Conservation (phyloP, 2,797 vertebrate genomes). For the Antrozous pallidus region DNA sequence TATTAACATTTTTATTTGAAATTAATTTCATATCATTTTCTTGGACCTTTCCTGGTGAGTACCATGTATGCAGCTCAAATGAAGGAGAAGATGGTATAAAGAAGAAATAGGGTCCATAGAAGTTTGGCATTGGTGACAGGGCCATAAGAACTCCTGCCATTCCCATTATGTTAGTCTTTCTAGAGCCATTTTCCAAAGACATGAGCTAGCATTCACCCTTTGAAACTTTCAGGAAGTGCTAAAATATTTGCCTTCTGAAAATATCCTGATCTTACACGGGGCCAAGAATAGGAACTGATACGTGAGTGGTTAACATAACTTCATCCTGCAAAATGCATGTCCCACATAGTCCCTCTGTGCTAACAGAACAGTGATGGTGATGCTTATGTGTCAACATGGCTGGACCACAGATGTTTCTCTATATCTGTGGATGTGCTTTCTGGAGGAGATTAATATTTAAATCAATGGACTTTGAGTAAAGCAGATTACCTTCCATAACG, state of each 20-base stretch:
- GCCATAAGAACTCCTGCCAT: neutral
- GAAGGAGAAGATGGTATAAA: neutral
- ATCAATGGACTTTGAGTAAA: neutral
- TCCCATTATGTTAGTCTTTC: neutral
- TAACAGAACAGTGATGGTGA: neutral
- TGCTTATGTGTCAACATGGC: neutral
- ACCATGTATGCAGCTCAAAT: neutral
- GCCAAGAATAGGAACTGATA: neutral
- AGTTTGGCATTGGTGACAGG: neutral
- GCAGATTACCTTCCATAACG: neutral
- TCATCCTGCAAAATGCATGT: neutral
- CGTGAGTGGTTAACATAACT: neutral
- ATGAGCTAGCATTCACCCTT: neutral
- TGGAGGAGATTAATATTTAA: neutral
- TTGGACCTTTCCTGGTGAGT: neutral
- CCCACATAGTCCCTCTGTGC: neutral
- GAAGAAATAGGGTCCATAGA: neutral
- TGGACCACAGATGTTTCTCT: neutral
- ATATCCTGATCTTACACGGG: neutral
- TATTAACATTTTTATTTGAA: neutral
- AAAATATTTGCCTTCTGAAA: neutral
- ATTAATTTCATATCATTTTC: neutral
- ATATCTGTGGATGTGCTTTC: neutral
- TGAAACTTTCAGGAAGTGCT: neutral
- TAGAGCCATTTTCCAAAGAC: neutral